These are phyloP conservation scores for Hoplodrina blanda DNA, from an alignment of 2,888 invertebrate genomes.

Conservation along the genomic window DNA sequence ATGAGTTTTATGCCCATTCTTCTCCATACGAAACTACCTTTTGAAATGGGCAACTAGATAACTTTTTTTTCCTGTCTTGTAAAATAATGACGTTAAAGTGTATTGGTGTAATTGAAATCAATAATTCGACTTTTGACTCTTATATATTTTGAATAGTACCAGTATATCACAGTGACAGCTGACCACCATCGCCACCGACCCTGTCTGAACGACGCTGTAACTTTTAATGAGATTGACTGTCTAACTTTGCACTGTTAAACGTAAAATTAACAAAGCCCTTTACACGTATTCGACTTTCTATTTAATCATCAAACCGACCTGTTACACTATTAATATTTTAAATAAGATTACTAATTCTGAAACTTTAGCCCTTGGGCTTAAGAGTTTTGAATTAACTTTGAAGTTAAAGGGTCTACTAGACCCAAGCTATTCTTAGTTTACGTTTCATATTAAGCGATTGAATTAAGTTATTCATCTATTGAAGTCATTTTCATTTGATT, in stretches of 20 bases:
- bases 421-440: constrained; percentile 35
- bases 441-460: constrained; percentile 33
- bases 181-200: neutral
- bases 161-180: neutral
- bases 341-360: constrained; percentile 43
- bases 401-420: constrained; percentile 33
- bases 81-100: too few species aligned
- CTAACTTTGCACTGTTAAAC: neutral
- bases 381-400: constrained; percentile 37
- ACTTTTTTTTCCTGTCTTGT: too few species aligned
- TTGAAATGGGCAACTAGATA: too few species aligned
- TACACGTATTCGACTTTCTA: constrained; percentile 4
- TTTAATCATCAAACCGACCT: constrained; percentile 8
- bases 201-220: neutral
- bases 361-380: constrained; percentile 47
- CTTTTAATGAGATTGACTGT: constrained; percentile 15
- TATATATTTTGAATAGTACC: too few species aligned
- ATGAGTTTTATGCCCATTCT: too few species aligned
- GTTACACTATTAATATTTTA: constrained; percentile 50
- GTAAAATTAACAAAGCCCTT: constrained; percentile 29
- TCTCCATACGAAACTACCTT: too few species aligned
- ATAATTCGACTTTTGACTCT: too few species aligned
- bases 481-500: constrained; percentile 7
- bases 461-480: constrained; percentile 30
- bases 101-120: too few species aligned